Evolutionary conservation across 2,888 invertebrate genomes (phyloP).

Genomic region (Drosophila cognata): DNA sequence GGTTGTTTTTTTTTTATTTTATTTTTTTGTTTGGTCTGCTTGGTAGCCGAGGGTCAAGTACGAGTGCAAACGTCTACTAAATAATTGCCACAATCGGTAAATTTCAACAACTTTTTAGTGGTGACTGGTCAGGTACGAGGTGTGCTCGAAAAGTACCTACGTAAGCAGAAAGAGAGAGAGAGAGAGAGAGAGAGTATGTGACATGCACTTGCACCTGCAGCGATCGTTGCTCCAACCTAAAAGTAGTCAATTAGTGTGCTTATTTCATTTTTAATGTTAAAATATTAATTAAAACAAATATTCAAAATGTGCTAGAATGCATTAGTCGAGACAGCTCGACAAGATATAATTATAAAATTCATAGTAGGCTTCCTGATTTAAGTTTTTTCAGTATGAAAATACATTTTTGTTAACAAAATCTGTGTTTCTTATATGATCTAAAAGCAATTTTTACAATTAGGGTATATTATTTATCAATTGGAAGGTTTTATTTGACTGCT

Average conservation of each 20-base stretch:
- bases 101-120: conserved; percentile 74
- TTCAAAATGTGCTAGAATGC: not conserved
- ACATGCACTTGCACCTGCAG: not conserved
- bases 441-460: not conserved
- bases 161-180: not conserved
- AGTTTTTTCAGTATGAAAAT: not conserved
- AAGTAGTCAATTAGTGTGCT: not conserved
- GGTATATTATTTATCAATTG: not conserved
- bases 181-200: not conserved
- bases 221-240: not conserved
- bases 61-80: conserved; percentile 56
- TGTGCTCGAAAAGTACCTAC: not conserved
- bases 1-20: conserved; percentile 12
- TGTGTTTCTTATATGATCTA: not conserved
- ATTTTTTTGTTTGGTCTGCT: conserved; percentile 12
- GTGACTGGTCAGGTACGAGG: conserved; percentile 42
- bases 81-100: conserved; percentile 71
- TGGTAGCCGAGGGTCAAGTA: conserved; percentile 55
- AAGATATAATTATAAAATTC: not conserved
- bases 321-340: not conserved
- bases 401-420: not conserved
- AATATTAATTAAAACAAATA: not conserved
- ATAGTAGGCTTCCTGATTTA: not conserved
- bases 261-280: not conserved
- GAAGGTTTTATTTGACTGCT: not conserved